Evolutionary conservation across 2,113 vertebrate species (phyloP), one percentile per base, ranked within the genome.

Genomic region (Drymodes brunneopygia): DNA sequence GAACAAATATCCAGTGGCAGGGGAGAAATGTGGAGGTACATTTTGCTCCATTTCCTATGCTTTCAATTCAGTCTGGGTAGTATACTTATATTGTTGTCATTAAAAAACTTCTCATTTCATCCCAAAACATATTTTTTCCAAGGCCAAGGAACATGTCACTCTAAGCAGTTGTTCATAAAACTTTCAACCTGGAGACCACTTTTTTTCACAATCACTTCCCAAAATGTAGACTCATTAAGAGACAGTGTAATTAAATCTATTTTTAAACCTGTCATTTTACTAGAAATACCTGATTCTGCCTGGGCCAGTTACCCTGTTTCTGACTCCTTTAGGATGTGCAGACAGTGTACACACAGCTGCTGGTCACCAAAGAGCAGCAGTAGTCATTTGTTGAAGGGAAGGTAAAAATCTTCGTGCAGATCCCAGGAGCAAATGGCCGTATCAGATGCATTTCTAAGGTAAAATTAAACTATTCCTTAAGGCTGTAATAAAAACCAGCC

Each of bases 391-490:
- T 15, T 78, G 45, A 82, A 77, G 17, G 25, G 28, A 81, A 88
- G 11, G 67, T 35, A 82, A 88, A 90, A 90, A 48, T 31, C 60
- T 29, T 69, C 45, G 38, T 51, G 53, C 15, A 22, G 58, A 80
- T 78, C 50, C 60, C 62, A 77, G 38, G 58, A 90, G 44, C 50
- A 86, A 88, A 61, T 14, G n/a, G 40, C 38, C 48, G 1, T 15
- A 73, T 86, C 47, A 17, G 61, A 84, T 35, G 23, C 40, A 90
- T 80, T 93, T 75, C 50, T 47, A 77, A 79, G 71, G 67, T 31
- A 93, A 94, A 95, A 90, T 82, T 79, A 90, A 81, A 66, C 70
- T 71, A 42, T 65, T 88, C 58, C 79, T 88, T 75, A 80, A 60
- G 57, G 74, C 62, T 78, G 18, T 54, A 93, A 92, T 69, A 85